Conservation (phyloP, 2,113 vertebrate species). For the Zapus hudsonius region DNA sequence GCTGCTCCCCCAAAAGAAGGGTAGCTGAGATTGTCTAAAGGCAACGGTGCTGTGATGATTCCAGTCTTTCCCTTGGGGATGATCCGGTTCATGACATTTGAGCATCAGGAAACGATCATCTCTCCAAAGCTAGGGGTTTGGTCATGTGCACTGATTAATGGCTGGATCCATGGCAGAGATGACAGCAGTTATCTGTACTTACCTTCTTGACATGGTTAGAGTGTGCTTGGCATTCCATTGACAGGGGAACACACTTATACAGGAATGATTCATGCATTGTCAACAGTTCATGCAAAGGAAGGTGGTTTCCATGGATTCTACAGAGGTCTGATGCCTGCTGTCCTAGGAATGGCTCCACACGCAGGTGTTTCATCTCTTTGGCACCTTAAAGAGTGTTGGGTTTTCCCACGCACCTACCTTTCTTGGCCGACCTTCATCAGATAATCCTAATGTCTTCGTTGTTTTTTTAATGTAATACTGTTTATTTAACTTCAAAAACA, state of each 20-base stretch:
- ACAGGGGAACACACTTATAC: conserved; percentile 96
- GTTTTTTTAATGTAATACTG: too few species aligned
- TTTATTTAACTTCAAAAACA: too few species aligned
- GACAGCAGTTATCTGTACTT: conserved; percentile 98
- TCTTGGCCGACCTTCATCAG: too few species aligned
- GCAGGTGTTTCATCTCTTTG: too few species aligned
- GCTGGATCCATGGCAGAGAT: conserved; percentile 99
- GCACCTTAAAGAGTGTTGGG: too few species aligned
- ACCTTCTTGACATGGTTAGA: conserved; percentile 97
- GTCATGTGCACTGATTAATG: conserved; percentile 95
- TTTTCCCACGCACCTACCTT: too few species aligned
- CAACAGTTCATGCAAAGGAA: conserved; percentile 95
- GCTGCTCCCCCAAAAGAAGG: conserved; percentile 97
- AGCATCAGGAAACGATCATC: conserved; percentile 95
- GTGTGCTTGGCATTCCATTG: conserved; percentile 98
- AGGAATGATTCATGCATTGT: conserved; percentile 96
- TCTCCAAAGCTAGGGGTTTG: conserved; percentile 92
- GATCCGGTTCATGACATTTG: conserved; percentile 99
- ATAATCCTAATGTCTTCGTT: too few species aligned
- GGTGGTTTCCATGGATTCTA: too few species aligned
- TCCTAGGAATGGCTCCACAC: too few species aligned
- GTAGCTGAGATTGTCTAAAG: conserved; percentile 96
- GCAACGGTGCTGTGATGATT: conserved; percentile 99
- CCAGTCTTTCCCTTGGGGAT: conserved; percentile 98
- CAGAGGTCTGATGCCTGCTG: too few species aligned